Conservation (phyloP, 2,888 invertebrate species). For the Sycophila texana region DNA sequence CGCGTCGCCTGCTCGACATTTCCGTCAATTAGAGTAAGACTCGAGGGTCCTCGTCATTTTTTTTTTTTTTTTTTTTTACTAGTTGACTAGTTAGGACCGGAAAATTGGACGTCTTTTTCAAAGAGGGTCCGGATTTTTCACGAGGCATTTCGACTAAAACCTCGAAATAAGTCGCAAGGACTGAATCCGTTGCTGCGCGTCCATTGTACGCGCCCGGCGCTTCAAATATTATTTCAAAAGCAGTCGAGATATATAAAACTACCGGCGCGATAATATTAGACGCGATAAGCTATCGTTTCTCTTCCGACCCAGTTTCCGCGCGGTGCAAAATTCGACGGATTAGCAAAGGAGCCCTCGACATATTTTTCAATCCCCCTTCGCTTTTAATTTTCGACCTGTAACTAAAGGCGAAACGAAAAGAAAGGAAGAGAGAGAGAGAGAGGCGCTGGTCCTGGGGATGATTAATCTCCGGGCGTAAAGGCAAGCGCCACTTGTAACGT, state of each 20-base stretch:
- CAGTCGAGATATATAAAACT: too few species aligned
- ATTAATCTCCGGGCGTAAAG: slow-evolving; percentile 47
- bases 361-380: slow-evolving; percentile 42
- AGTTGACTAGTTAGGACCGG: slow-evolving; percentile 41
- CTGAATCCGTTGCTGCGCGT: too few species aligned
- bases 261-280: too few species aligned
- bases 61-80: too few species aligned
- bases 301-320: too few species aligned
- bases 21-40: slow-evolving; percentile 46
- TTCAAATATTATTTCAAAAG: neutral
- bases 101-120: slow-evolving; percentile 24
- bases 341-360: neutral
- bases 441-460: slow-evolving; percentile 20
- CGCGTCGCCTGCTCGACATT: slow-evolving; percentile 35
- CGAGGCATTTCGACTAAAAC: neutral
- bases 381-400: slow-evolving; percentile 38
- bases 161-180: neutral
- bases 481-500: slow-evolving; percentile 45
- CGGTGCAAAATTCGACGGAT: too few species aligned
- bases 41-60: slow-evolving; percentile 25
- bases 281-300: too few species aligned
- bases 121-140: neutral
- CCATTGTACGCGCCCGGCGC: too few species aligned
- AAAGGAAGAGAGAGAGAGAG: slow-evolving; percentile 3
- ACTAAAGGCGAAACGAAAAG: neutral